Evolutionary conservation across 92 coral and sea anemone species (phyloP), one percentile per base, ranked within the genome.

Genomic region (Epizoanthus illoricatus): DNA sequence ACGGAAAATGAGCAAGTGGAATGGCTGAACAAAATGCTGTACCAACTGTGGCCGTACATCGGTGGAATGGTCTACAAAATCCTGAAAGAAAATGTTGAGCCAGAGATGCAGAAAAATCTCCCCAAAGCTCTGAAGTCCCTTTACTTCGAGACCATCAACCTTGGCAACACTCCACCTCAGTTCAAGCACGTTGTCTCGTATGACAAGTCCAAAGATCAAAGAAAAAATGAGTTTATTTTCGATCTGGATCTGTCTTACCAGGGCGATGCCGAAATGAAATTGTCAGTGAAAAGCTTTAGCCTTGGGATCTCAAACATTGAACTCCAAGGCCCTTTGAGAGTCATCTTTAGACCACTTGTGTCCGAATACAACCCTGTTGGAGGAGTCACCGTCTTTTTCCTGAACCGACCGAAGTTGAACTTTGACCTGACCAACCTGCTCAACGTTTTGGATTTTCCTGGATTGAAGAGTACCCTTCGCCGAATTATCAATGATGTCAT

Each of bases 21-120:
- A 33, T 95, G 98, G 98, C 74, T 95, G 71, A 95, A 95, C 42
- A 81, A 90, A 58, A 95, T 95, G 86, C 89, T 95, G n/a, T 86
- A 84, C 65, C 98, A 95, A 43, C 93, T 95, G 98, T 95, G 98
- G 98, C 98, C 98, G 2, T 95, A 86, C 88, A 93, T 95, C 33
- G 95, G 92, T 11, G 98, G 86, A 41, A 93, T 95, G 98, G 98
- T 92, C 1, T 60, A 85, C 85, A 95, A 95, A 60, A 95, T 95
- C 49, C 89, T 95, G 43, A 95, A 95, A 61, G 97, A 89, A 20
- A 91, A 76, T 39, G 98, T 95, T 12, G 98, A 95, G 58, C 98
- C 98, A 15, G 98, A 92, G 75, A 88, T 95, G 96, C 98, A 95
- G 84, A 94, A 94, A 55, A 93, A 89, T 72, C 91, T 95, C 70